Percentiles rank a stretch among this genome's conserved stretches.
Conservation (phyloP, 2,888 invertebrate genomes). For the Diogma glabrata region DNA sequence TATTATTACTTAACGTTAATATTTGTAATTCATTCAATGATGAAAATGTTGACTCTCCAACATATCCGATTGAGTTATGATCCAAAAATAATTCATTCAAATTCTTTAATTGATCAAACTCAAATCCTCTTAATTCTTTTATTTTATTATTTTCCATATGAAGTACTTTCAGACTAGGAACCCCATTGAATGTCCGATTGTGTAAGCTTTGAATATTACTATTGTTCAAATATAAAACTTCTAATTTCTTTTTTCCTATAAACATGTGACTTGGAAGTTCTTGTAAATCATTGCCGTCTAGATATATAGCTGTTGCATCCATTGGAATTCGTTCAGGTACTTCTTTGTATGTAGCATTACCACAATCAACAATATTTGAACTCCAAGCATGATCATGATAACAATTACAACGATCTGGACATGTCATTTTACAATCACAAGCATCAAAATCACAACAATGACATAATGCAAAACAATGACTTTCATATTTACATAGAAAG, state of each 20-base stretch:
- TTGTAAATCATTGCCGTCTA: constrained; percentile 70
- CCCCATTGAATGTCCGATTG: constrained; percentile 74
- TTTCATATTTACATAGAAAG: constrained; percentile 70
- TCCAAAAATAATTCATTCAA: constrained; percentile 65
- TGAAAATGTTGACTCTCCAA: constrained; percentile 66
- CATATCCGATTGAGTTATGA: constrained; percentile 59
- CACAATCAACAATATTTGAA: constrained; percentile 75
- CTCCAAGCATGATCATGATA: constrained; percentile 80
- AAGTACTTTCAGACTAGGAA: constrained; percentile 56
- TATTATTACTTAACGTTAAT: constrained; percentile 64
- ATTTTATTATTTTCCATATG: constrained; percentile 68
- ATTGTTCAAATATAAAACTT: constrained; percentile 65
- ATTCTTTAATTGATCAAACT: constrained; percentile 63
- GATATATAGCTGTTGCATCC: constrained; percentile 79
- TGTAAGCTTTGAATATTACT: constrained; percentile 64
- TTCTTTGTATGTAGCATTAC: constrained; percentile 56
- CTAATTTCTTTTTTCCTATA: constrained; percentile 72
- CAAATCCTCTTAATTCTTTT: constrained; percentile 58
- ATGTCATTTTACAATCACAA: constrained; percentile 86
- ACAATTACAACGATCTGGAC: constrained; percentile 75
- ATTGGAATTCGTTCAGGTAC: constrained; percentile 74
- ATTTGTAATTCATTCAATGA: constrained; percentile 59
- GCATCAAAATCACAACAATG: constrained; percentile 85
- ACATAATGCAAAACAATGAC: constrained; percentile 74
- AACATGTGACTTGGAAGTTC: constrained; percentile 75